Evolutionary conservation across 2,797 vertebrate species (phyloP), one percentile per base, ranked within the genome.

Genomic region (Malacoctenus gilli): DNA sequence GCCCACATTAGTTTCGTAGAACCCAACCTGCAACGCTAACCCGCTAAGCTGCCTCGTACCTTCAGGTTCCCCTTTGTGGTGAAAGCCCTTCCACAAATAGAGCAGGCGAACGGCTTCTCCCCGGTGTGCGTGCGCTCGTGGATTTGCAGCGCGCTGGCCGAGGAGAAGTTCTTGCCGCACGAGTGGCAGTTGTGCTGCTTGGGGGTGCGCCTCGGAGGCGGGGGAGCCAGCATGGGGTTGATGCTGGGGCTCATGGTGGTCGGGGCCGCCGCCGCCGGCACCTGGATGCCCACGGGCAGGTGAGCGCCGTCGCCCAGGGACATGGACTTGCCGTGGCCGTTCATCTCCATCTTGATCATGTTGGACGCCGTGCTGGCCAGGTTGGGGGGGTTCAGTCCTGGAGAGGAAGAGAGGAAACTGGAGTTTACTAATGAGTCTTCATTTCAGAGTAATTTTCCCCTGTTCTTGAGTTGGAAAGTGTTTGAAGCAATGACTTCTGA

Each of bases 161-260:
- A 99, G 59, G 97, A 99, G 84, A 99, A 99, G 88, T 97, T 99
- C 92, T 99, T 99, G 86, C 97, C 97, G 49, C 97, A 99, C 0
- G 94, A 96, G 67, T 97, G 95, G 93, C 97, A 99, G 94, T 98
- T 99, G 93, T 99, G 97, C 89, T 99, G 97, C 93, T 99, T 99
- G 65, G 97, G 97, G 43, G 96, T 96, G 81, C 97, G 95, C 67
- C 97, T 93, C 8, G 97, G 96, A 21, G 96, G 96, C 7, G 97
- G 96, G 15, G 96, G 96, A 48, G 96, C 95, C 92, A 98, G 89
- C 96, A 98, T 96, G 57, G 97, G 95, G 52, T 95, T 93, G 67
- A 98, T 93, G 87, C 93, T 92, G 9, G 95, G 92, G 81, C 92
- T 97, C 93, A 96, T 92, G 81, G 92, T 93, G 68, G 94, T 93